Evolutionary conservation across 2,113 vertebrate genomes (phyloP), one percentile per base, ranked within the genome.

Genomic region (Kobus ellipsiprymnus): DNA sequence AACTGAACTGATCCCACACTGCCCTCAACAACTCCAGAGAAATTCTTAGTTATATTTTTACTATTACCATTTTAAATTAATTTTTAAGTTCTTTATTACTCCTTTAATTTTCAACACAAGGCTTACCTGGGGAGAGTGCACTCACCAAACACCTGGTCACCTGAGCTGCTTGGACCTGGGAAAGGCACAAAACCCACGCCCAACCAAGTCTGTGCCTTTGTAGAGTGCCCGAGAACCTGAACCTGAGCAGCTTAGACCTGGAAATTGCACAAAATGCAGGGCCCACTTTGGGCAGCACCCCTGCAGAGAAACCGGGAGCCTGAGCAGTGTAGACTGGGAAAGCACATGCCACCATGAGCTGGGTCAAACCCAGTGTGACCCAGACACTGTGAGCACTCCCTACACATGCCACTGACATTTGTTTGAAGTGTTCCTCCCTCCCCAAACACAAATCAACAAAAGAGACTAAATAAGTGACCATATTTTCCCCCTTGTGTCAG

Each of bases 401-500:
- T 9, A 71, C 4, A 71, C 64, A 23, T 11, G 9, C 2, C n/a
- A 36, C 9, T 36, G 9, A 36, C 23, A 71, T 21, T 71, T 36
- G 9, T 21, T 71, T 11, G 1, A 1, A 11, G 9, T 36, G n/a
- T 36, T 21, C 4, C 9, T 71, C n/a, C n/a, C n/a, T 67, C 4
- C 64, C 9, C n/a, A 71, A 19, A 36, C n/a, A 21, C 64, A 71
- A 2, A 9, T 71, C 64, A 71, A 36, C 64, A 71, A 71, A 9
- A 71, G 19, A 36, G n/a, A 4, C 64, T 36, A 21, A 71, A 71
- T 11, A 23, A 71, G 64, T 0, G 9, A 36, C n/a, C 64, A 71
- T n/a, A 10, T 71, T 23, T 0, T 0, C 9, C 64, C 19, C n/a
- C n/a, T 71, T 36, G 17, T 71, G 64, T 71, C n/a, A 71, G n/a